A percentile compares a stretch with the other conserved stretches of the same genome.
These are phyloP conservation scores for Halcyon leucocephala DNA, from an alignment of 2,797 vertebrate species.

Conservation along the genomic window DNA sequence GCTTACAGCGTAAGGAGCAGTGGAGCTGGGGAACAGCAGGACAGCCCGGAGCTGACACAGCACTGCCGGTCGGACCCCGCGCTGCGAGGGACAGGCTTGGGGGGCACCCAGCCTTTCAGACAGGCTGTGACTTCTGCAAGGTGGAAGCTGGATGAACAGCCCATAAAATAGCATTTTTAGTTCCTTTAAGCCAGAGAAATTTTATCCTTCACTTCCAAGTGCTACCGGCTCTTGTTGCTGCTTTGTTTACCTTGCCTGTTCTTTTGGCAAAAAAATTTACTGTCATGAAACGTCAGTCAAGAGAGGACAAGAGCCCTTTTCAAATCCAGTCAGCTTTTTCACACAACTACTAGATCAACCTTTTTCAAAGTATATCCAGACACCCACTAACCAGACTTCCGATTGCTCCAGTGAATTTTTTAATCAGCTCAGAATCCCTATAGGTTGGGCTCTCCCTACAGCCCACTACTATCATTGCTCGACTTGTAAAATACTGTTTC, in stretches of 20 bases:
- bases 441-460: neutral
- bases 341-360: neutral
- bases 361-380: neutral
- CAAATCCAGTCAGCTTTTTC: neutral
- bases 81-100: rapidly evolving
- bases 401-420: neutral
- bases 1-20: neutral
- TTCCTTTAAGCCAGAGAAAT: neutral
- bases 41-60: neutral
- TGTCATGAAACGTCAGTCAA: neutral
- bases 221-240: neutral
- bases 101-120: neutral
- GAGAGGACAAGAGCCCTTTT: neutral
- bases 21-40: neutral
- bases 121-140: neutral
- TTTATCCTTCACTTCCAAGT: neutral
- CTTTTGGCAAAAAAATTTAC: neutral
- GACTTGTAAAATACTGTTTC: neutral
- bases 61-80: rapidly evolving
- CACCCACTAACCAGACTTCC: neutral
- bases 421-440: neutral
- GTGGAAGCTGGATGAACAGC: neutral
- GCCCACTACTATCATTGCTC: neutral
- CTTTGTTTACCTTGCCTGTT: neutral
- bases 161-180: neutral